Conservation (phyloP, 2,797 vertebrate species). For the Chelonia mydas region DNA sequence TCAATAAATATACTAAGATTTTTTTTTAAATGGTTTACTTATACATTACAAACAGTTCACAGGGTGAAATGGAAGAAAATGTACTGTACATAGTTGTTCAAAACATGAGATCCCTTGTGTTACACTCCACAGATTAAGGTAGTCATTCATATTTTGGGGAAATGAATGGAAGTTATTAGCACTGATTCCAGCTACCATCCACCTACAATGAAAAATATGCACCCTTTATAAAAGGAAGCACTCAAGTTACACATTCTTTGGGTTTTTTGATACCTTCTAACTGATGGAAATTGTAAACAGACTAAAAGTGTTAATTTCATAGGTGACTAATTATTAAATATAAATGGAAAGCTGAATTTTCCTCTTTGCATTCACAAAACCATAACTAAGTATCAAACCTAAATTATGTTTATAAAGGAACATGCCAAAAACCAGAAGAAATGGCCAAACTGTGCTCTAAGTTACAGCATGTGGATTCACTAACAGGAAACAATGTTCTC, state of each 20-base stretch:
- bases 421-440: background rate
- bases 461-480: accelerated
- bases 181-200: accelerated
- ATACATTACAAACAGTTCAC: constrained; percentile 10
- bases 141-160: accelerated
- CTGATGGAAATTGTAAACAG: background rate
- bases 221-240: accelerated
- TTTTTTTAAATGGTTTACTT: background rate
- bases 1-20: background rate
- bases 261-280: background rate
- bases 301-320: too few relatives aligned
- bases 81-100: background rate
- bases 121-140: background rate
- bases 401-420: background rate
- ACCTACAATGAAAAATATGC: accelerated
- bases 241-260: accelerated
- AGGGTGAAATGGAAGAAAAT: background rate
- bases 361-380: background rate
- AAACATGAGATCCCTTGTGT: background rate
- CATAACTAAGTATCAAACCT: background rate
- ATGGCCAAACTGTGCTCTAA: background rate
- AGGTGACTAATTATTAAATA: accelerated
- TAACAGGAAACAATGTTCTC: accelerated
- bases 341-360: background rate
- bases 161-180: accelerated